These are phyloP conservation scores for Melinaea menophilus DNA, from an alignment of 2,888 invertebrate genomes.

Conservation along the genomic window DNA sequence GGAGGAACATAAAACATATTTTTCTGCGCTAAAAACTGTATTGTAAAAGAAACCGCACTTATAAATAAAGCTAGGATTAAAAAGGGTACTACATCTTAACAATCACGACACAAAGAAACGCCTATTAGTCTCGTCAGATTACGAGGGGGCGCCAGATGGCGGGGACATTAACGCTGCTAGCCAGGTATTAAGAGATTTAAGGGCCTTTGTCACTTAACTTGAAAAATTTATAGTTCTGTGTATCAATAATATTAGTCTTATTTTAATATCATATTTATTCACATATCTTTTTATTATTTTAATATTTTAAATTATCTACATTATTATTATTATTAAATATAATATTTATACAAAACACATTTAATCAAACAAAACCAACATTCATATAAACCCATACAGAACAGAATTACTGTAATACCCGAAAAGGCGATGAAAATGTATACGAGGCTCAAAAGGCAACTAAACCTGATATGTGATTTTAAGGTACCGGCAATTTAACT, in stretches of 20 bases:
- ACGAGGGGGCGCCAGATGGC: slow-evolving; percentile 53
- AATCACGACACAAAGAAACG: slow-evolving; percentile 44
- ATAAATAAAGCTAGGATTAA: slow-evolving; percentile 6
- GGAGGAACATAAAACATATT: no score
- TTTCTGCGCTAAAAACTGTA: no score
- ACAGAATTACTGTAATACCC: background rate
- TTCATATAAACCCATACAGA: background rate
- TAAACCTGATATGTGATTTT: slow-evolving; percentile 31
- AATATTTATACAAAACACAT: no score
- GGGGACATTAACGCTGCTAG: slow-evolving; percentile 46
- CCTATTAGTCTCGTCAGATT: slow-evolving; percentile 58
- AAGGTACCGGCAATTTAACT: slow-evolving; percentile 39
- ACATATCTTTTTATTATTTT: background rate
- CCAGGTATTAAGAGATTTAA: slow-evolving; percentile 33
- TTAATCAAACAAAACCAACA: background rate
- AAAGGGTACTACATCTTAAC: slow-evolving; percentile 39
- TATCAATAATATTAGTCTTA: background rate
- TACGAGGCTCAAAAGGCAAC: slow-evolving; percentile 20
- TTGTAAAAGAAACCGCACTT: background rate
- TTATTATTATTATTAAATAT: no score
- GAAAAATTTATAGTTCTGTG: slow-evolving; percentile 11
- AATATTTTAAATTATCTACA: background rate
- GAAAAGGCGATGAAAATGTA: slow-evolving; percentile 10
- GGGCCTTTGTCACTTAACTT: slow-evolving; percentile 17
- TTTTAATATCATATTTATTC: no score